Evolutionary conservation across 2,888 invertebrate species (phyloP).

Genomic region (Ornithoptera priamus): DNA sequence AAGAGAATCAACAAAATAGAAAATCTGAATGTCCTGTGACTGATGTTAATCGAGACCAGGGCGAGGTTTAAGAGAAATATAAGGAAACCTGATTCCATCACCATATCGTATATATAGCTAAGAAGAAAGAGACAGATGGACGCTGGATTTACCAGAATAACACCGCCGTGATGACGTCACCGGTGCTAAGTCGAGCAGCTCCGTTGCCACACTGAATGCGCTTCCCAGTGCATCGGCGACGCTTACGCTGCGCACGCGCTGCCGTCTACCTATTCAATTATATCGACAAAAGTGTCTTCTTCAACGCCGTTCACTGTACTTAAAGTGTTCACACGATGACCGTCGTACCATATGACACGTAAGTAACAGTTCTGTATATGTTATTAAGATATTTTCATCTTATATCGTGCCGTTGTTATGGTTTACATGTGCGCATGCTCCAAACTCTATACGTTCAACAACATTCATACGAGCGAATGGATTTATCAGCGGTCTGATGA

Average conservation of each 20-base stretch:
- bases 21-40: too few relatives aligned
- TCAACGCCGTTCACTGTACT: not conserved
- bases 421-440: too few relatives aligned
- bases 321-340: conserved; percentile 1
- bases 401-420: too few relatives aligned
- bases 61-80: too few relatives aligned
- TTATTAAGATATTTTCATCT: not conserved
- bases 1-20: too few relatives aligned
- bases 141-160: conserved; percentile 6
- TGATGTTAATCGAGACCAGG: too few relatives aligned
- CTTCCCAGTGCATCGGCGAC: conserved; percentile 8
- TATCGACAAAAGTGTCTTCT: not conserved
- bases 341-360: conserved; percentile 8
- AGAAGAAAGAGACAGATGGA: not conserved
- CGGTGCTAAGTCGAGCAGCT: not conserved
- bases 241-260: conserved; percentile 7
- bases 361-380: not conserved
- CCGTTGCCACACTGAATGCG: conserved; percentile 8
- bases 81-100: too few relatives aligned
- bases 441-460: too few relatives aligned
- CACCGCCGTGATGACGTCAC: conserved; percentile 4
- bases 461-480: too few relatives aligned
- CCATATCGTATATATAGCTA: not conserved
- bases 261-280: not conserved
- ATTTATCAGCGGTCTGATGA: too few relatives aligned